Percentiles rank a stretch among this genome's conserved stretches.
Conservation (phyloP, 2,888 invertebrate genomes). For the Yponomeuta sedellus region DNA sequence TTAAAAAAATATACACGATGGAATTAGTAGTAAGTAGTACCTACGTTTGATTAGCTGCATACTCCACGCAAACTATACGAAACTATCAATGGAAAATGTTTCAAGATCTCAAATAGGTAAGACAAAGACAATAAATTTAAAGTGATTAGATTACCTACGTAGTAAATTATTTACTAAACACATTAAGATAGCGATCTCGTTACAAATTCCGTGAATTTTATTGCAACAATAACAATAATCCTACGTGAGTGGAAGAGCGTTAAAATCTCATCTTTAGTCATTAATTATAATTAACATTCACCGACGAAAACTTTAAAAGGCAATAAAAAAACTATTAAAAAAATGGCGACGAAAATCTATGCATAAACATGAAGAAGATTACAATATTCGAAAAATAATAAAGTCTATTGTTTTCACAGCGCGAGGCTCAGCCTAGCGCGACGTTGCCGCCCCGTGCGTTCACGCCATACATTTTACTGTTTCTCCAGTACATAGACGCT, state of each 20-base stretch:
- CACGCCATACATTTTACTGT: constrained; percentile 79
- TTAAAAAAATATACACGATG: no score
- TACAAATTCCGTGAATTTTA: not conserved
- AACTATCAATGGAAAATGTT: no score
- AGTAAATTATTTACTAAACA: not conserved
- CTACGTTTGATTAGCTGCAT: not conserved
- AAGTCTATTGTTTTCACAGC: constrained; percentile 68
- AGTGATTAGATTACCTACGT: not conserved
- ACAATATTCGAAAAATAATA: constrained; percentile 31
- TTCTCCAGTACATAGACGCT: constrained; percentile 46
- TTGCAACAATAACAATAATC: not conserved
- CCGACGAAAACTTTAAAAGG: not conserved
- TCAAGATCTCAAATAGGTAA: no score
- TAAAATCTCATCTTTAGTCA: not conserved
- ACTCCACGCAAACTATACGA: no score
- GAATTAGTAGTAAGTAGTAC: not conserved
- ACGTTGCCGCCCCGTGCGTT: constrained; percentile 67
- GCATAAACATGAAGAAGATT: constrained; percentile 10
- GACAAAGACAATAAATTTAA: no score
- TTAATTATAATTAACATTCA: constrained; percentile 1
- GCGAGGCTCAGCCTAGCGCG: constrained; percentile 56
- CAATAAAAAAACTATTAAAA: not conserved
- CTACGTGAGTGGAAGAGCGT: not conserved
- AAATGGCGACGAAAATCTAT: not conserved
- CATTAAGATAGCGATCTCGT: not conserved